These are phyloP conservation scores for Rhagium mordax DNA, from an alignment of 2,888 invertebrate genomes.

Conservation along the genomic window DNA sequence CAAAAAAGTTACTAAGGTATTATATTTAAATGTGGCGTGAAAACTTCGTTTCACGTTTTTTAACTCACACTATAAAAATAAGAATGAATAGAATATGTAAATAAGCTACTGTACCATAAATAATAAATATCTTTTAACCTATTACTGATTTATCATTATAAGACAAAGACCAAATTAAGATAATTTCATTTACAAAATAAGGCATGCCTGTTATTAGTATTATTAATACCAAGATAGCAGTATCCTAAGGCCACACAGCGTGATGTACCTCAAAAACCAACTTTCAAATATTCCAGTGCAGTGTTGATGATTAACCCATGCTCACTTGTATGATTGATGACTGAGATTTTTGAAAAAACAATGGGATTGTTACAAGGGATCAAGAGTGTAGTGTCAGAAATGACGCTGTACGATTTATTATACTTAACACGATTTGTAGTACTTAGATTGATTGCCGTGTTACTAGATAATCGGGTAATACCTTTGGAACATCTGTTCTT, in stretches of 20 bases:
- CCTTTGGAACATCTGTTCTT: conserved; percentile 15
- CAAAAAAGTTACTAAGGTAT: too few relatives aligned
- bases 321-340: conserved; percentile 25
- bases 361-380: conserved; percentile 19
- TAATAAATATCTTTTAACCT: not conserved
- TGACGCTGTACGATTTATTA: conserved; percentile 28
- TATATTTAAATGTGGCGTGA: too few relatives aligned
- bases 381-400: conserved; percentile 24
- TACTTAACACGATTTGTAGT: conserved; percentile 32
- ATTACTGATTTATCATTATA: not conserved
- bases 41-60: too few relatives aligned
- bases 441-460: conserved; percentile 24
- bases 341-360: conserved; percentile 16
- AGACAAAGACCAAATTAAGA: conserved; percentile 8
- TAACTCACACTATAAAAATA: too few relatives aligned
- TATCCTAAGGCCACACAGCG: conserved; percentile 23
- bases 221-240: conserved; percentile 1
- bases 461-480: conserved; percentile 14
- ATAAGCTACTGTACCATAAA: not conserved
- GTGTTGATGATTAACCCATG: conserved; percentile 14
- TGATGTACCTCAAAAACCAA: conserved; percentile 7
- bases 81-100: too few relatives aligned
- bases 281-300: conserved; percentile 11
- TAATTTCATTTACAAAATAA: not conserved
- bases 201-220: conserved; percentile 7